Evolutionary conservation across 2,797 vertebrate species (phyloP).

Genomic region (Parauchenoglanis punctatus): DNA sequence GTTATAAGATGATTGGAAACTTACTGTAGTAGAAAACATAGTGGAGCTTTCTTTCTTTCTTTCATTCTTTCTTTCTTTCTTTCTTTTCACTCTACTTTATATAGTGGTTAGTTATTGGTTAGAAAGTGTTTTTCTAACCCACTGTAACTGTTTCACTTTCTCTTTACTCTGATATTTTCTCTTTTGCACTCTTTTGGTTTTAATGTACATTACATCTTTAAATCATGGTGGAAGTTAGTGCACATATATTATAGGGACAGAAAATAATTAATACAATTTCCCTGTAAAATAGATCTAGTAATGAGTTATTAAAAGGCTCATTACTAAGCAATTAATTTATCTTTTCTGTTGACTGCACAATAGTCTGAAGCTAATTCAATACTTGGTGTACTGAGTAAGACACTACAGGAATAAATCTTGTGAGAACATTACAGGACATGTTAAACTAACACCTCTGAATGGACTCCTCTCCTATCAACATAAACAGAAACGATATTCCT

Average conservation of each 20-base stretch:
- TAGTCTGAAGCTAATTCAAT: background rate
- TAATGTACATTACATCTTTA: background rate
- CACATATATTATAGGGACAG: background rate
- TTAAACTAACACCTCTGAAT: constrained; percentile 64
- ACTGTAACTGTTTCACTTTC: constrained; percentile 53
- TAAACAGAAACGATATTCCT: constrained; percentile 55
- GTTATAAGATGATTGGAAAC: background rate
- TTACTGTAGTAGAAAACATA: background rate
- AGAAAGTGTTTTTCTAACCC: background rate
- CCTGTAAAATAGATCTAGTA: constrained; percentile 1
- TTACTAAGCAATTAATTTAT: background rate
- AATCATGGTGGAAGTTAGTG: background rate
- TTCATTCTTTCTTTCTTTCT: constrained; percentile 53
- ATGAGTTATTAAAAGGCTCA: constrained; percentile 5
- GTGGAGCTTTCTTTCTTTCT: constrained; percentile 39
- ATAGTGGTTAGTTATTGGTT: background rate
- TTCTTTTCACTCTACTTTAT: constrained; percentile 48
- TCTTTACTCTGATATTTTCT: background rate
- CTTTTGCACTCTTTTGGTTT: background rate
- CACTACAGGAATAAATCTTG: constrained; percentile 45
- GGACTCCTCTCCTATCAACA: constrained; percentile 50
- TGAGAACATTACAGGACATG: constrained; percentile 61
- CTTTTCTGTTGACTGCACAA: background rate
- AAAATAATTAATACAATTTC: background rate
- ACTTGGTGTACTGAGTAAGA: constrained; percentile 27